Evolutionary conservation across 1,140 invertebrate species (phyloP).

Genomic region (Cydia pomonella): DNA sequence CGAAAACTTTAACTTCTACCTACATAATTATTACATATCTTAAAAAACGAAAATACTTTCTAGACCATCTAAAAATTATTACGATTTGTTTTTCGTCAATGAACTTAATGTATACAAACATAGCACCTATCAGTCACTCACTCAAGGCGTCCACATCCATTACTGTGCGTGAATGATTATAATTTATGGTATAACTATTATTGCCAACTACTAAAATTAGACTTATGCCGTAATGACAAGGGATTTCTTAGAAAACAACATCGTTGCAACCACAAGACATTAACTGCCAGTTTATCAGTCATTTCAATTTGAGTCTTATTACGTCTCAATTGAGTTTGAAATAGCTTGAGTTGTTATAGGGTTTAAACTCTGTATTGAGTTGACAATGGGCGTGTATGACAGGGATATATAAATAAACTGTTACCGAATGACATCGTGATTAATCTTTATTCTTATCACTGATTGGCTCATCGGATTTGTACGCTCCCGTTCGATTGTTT

Average conservation of each 20-base stretch:
- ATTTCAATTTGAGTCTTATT: neutral
- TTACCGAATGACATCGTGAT: conserved; percentile 19
- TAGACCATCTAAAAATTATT: no score
- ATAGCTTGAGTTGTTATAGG: neutral
- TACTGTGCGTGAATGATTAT: conserved; percentile 7
- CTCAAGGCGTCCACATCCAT: neutral
- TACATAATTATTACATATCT: no score
- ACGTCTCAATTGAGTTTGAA: neutral
- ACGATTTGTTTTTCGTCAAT: neutral
- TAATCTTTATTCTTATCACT: conserved; percentile 15
- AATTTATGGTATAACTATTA: conserved; percentile 3
- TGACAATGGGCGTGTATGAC: neutral
- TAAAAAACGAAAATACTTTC: no score
- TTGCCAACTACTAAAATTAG: conserved; percentile 13
- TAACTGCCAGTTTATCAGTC: neutral
- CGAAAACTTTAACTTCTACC: no score
- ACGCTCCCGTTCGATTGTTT: neutral
- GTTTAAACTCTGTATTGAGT: neutral
- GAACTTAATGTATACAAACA: neutral
- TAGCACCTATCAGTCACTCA: neutral
- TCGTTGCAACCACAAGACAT: neutral
- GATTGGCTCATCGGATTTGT: neutral
- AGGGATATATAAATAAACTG: conserved; percentile 14
- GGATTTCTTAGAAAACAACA: conserved; percentile 14
- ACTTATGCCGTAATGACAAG: neutral